phyloP scores from a whole-genome alignment of 1,140 invertebrate genomes.

The Drosophila cardini region DNA sequence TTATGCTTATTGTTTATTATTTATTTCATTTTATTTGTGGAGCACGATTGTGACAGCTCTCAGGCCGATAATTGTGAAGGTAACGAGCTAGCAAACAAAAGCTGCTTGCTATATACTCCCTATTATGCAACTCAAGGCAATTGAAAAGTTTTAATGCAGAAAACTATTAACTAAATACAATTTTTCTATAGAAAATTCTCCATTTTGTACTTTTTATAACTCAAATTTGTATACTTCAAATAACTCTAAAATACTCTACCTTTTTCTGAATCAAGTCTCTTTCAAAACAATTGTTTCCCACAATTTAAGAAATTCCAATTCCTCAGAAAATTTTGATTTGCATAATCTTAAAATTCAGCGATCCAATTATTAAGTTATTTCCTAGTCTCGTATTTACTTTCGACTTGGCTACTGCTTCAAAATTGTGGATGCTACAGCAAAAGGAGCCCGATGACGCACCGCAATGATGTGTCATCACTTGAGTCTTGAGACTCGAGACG shows the following conservation, averaged over 20 bases:
- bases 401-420: background rate
- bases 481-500: constrained; percentile 12
- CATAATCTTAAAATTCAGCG: background rate
- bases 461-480: constrained; percentile 66
- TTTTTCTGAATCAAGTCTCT: too few relatives aligned
- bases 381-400: constrained; percentile 1
- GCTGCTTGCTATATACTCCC: constrained; percentile 16
- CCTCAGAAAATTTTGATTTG: background rate
- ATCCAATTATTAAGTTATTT: constrained; percentile 4
- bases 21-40: constrained; percentile 44
- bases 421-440: constrained; percentile 17
- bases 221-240: too few relatives aligned
- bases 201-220: too few relatives aligned
- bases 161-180: too few relatives aligned
- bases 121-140: constrained; percentile 5
- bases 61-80: constrained; percentile 43
- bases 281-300: too few relatives aligned
- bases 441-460: constrained; percentile 41
- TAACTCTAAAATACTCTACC: too few relatives aligned
- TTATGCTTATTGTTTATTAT: constrained; percentile 68
- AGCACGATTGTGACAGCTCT: constrained; percentile 46
- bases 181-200: too few relatives aligned
- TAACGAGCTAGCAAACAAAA: constrained; percentile 36
- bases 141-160: background rate
- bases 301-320: background rate